phyloP scores from a whole-genome alignment of 2,888 invertebrate genomes.

The Polydrusus tereticollis region DNA sequence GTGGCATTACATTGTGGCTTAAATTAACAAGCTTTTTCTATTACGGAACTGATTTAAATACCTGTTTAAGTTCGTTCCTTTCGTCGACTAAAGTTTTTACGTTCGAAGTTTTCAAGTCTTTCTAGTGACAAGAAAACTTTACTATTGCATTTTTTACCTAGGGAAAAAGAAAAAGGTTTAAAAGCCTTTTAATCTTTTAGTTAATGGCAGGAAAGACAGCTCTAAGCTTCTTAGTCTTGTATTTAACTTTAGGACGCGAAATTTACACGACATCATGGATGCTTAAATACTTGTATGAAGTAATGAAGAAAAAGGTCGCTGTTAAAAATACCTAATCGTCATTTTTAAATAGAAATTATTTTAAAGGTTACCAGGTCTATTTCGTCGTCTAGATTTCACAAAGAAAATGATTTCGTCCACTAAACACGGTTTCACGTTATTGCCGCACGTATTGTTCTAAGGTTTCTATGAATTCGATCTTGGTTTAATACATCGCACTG shows the following conservation, averaged over 20 bases:
- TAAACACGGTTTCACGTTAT: conserved; percentile 23
- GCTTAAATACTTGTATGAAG: no score
- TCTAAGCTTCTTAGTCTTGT: no score
- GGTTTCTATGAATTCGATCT: conserved; percentile 24
- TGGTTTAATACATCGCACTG: conserved; percentile 2
- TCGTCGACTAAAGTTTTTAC: neutral
- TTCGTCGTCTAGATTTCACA: conserved; percentile 15
- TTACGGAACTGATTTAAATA: conserved; percentile 13
- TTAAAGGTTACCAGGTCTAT: conserved; percentile 10
- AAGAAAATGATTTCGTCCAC: conserved; percentile 10
- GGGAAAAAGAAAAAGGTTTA: no score
- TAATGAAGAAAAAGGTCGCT: no score
- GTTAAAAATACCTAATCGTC: no score
- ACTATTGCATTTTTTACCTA: no score
- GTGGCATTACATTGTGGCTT: conserved; percentile 19
- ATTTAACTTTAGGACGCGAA: no score
- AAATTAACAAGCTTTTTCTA: conserved; percentile 28
- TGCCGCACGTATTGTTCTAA: conserved; percentile 25
- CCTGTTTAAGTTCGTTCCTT: neutral
- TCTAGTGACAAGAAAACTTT: no score
- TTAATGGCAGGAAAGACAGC: no score
- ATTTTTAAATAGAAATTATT: no score
- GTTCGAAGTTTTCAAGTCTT: neutral
- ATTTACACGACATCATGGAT: no score
- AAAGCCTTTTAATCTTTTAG: no score